Base-by-base conservation (phyloP, 2,113 vertebrate species). In the Charina bottae region DNA sequence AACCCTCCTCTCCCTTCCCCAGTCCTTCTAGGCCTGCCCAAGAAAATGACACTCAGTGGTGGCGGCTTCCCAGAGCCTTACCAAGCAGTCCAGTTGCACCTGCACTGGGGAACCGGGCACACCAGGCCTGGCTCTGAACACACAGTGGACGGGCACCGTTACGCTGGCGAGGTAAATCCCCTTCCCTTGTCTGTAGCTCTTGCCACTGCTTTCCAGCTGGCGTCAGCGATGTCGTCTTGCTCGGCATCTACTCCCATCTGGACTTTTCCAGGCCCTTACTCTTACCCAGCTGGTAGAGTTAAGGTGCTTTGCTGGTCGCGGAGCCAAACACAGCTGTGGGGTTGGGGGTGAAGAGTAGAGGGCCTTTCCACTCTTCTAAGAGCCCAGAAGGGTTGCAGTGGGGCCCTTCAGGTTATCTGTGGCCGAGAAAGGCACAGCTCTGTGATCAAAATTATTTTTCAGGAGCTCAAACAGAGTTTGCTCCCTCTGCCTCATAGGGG, bases 41-140 rank as follows among this genome's bases (percentile, higher is more conserved):
- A 86, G 0, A 95, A 96, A 0, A 93, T 98, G 94, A 93, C 96
- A 78, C 95, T 98, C 94, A 89, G 93, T 0, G 91, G 86, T 10
- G 94, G 96, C 0, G 97, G 96, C 85, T 97, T 97, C 10, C 93
- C 96, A 0, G 96, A 94, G 89, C 96, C 97, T n/a, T 98, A 98
- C 94, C 90, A 86, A 26, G 98, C 98, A 0, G 83, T 60, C 72
- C 98, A 98, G 93, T 88, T 98, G 85, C 98, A 98, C 78, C 94
- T 98, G 93, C 98, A 98, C 92, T 98, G 98, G 98, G 98, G 98
- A 0, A 94, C 96, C 0, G 28, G 0, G 0, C 21, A 28, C 1
- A 26, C 12, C 87, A 7, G 8, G 12, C 13, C 92, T 0, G 98
- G 98, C 85, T 98, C 98, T 0, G 98, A 98, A 93, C 98, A 98